Conservation (phyloP, 2,797 vertebrate genomes). For the Etheostoma nigrum region DNA sequence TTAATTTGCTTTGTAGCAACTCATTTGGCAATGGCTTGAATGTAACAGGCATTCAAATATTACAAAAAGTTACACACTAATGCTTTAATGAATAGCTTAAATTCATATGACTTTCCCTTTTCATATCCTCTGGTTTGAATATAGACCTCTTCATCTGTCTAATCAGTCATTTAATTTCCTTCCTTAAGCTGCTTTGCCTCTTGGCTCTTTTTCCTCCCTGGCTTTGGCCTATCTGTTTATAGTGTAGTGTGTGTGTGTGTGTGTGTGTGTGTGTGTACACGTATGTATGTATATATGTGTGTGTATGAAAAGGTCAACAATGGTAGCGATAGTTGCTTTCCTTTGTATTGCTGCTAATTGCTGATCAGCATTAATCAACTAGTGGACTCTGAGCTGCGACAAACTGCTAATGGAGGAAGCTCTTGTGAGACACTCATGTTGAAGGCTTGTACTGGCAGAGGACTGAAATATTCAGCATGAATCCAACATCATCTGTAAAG, state of each 20-base stretch:
- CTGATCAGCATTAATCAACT: constrained; percentile 59
- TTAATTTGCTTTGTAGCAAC: too few relatives aligned
- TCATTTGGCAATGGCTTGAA: too few relatives aligned
- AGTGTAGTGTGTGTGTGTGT: constrained; percentile 13
- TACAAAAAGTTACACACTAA: too few relatives aligned
- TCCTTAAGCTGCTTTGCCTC: constrained; percentile 27
- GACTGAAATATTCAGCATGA: constrained; percentile 22
- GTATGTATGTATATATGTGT: constrained; percentile 5
- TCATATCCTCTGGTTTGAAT: constrained; percentile 49
- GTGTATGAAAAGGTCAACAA: constrained; percentile 37
- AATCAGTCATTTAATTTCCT: constrained; percentile 57
- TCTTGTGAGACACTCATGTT: constrained; percentile 28
- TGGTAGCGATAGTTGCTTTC: constrained; percentile 31
- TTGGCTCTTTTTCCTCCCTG: constrained; percentile 2
- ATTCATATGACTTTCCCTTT: constrained; percentile 26
- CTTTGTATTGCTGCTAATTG: constrained; percentile 51
- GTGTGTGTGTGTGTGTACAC: constrained; percentile 5
- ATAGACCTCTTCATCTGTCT: constrained; percentile 35
- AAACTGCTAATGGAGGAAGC: constrained; percentile 51
- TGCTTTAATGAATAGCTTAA: constrained; percentile 22
- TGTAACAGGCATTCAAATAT: too few relatives aligned
- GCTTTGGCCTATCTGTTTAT: constrained; percentile 28
- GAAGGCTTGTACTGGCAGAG: constrained; percentile 3
- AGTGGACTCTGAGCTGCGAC: constrained; percentile 42
- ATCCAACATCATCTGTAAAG: constrained; percentile 10